These are phyloP conservation scores for Rotaria socialis DNA, from an alignment of 2,888 invertebrate species.

Conservation along the genomic window DNA sequence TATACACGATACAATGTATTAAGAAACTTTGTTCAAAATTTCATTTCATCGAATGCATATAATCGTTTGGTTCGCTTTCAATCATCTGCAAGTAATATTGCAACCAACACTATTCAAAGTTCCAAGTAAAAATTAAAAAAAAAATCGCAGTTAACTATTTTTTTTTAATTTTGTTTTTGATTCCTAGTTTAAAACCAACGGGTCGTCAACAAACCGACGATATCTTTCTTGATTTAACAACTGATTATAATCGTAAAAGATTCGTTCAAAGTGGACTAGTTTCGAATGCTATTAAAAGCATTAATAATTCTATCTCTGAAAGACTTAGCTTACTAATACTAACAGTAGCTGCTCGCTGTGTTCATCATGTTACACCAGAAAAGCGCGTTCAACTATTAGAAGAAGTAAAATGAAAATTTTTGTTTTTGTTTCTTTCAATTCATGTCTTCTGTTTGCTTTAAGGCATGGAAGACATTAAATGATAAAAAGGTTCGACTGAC, in stretches of 20 bases:
- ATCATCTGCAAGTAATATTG: neutral
- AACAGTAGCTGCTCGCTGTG: slow-evolving; percentile 11
- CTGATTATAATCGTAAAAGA: slow-evolving; percentile 14
- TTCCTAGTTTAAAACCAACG: neutral
- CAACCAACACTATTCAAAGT: neutral
- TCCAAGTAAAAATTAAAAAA: neutral
- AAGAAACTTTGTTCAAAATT: neutral
- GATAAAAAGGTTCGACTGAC: slow-evolving; percentile 18
- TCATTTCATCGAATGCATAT: neutral
- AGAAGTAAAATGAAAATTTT: neutral
- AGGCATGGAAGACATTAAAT: slow-evolving; percentile 9
- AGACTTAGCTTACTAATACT: slow-evolving; percentile 25
- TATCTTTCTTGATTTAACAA: slow-evolving; percentile 14
- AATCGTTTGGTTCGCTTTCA: neutral
- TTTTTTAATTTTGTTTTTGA: neutral
- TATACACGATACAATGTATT: neutral
- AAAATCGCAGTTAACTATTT: too few relatives aligned
- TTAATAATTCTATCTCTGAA: slow-evolving; percentile 13
- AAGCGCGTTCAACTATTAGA: slow-evolving; percentile 24
- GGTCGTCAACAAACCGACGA: neutral
- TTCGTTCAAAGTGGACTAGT: neutral
- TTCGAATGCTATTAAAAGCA: slow-evolving; percentile 12
- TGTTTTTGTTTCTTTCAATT: neutral
- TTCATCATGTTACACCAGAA: neutral
- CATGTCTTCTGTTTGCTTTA: neutral